phyloP scores from a whole-genome alignment of 1,140 invertebrate genomes.

The Lepidotrigona ventralis region DNA sequence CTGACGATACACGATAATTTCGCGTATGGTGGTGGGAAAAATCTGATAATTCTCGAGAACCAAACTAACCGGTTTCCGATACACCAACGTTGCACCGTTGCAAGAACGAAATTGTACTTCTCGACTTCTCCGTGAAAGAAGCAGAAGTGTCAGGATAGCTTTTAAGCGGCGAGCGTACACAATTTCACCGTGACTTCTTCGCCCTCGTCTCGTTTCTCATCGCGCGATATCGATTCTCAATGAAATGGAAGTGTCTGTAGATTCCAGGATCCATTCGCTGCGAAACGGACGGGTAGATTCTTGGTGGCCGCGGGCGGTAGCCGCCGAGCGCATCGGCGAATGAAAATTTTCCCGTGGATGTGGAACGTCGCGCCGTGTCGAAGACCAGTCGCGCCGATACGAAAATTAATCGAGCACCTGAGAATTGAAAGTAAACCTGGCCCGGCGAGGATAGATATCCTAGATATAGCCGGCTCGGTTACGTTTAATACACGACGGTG shows the following conservation, averaged over 20 bases:
- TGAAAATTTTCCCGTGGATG: slow-evolving; percentile 42
- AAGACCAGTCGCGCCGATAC: slow-evolving; percentile 40
- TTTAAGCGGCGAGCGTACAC: background rate
- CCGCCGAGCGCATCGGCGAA: slow-evolving; percentile 11
- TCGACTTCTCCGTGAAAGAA: background rate
- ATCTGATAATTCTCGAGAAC: too few relatives aligned
- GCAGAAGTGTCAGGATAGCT: background rate
- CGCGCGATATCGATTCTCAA: slow-evolving; percentile 12
- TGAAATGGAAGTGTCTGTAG: slow-evolving; percentile 7
- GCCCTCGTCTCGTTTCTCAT: background rate
- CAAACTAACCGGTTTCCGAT: too few relatives aligned
- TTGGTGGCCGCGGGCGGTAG: slow-evolving; percentile 31
- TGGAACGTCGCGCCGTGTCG: background rate
- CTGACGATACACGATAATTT: too few relatives aligned
- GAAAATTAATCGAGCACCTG: slow-evolving; percentile 61
- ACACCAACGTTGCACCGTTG: too few relatives aligned
- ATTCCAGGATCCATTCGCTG: background rate
- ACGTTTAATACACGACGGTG: slow-evolving; percentile 49
- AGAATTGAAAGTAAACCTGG: slow-evolving; percentile 65
- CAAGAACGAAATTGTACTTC: too few relatives aligned
- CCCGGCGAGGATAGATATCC: slow-evolving; percentile 22
- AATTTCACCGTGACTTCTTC: background rate
- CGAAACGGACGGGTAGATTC: background rate
- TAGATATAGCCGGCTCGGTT: slow-evolving; percentile 39
- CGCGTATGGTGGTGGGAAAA: too few relatives aligned